phyloP scores from a whole-genome alignment of 2,888 invertebrate genomes.

The Caenorhabditis sp. region DNA sequence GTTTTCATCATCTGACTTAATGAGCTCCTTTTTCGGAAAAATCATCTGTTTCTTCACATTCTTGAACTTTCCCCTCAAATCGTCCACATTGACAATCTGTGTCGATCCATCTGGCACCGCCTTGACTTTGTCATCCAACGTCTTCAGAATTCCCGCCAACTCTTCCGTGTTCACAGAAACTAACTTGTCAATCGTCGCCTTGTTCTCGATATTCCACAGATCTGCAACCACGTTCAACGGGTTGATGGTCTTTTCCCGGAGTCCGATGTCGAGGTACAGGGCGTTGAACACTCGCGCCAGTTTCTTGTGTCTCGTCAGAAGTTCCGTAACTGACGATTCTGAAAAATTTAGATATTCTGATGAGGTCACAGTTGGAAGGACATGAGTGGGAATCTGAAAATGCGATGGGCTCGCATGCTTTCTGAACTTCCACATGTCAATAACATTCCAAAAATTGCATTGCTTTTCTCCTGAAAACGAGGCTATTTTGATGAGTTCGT shows the following conservation, averaged over 20 bases:
- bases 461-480: too few relatives aligned
- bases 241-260: neutral
- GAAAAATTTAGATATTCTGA: too few relatives aligned
- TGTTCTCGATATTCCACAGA: neutral
- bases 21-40: too few relatives aligned
- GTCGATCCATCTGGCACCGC: neutral
- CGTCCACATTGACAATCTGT: neutral
- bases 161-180: constrained; percentile 10
- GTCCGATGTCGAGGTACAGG: neutral
- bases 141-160: neutral
- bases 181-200: neutral
- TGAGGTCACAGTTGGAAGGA: too few relatives aligned
- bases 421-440: too few relatives aligned
- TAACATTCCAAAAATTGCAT: too few relatives aligned
- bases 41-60: too few relatives aligned
- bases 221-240: neutral
- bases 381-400: too few relatives aligned
- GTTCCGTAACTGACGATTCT: neutral
- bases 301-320: neutral
- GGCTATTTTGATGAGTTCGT: too few relatives aligned
- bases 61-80: neutral
- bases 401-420: too few relatives aligned
- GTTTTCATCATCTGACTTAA: too few relatives aligned
- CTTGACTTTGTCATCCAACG: neutral
- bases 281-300: constrained; percentile 5